Conservation (phyloP, 2,888 invertebrate genomes). For the Ceraclea dissimilis region DNA sequence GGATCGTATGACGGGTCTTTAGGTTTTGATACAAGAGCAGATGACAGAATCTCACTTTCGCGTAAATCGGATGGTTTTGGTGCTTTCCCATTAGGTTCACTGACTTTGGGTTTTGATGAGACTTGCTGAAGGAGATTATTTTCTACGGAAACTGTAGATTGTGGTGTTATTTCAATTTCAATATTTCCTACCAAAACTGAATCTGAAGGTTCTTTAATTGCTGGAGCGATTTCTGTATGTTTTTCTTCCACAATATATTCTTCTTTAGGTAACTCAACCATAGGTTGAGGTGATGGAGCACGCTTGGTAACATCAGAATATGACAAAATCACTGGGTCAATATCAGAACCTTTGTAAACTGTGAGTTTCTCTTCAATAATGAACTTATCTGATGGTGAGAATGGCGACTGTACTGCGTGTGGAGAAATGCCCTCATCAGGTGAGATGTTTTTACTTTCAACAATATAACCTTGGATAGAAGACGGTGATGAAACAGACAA, state of each 20-base stretch:
- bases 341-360: neutral
- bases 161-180: constrained; percentile 20
- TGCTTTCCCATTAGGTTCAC: neutral
- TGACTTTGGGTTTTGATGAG: too few relatives aligned
- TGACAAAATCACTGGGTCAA: constrained; percentile 22
- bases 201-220: neutral
- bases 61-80: constrained; percentile 9
- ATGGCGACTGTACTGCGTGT: constrained; percentile 39
- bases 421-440: constrained; percentile 46
- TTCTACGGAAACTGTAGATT: constrained; percentile 1
- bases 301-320: constrained; percentile 24
- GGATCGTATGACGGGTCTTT: neutral
- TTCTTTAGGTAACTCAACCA: constrained; percentile 3
- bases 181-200: constrained; percentile 19
- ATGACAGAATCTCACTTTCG: constrained; percentile 13
- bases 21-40: neutral
- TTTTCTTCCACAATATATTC: neutral
- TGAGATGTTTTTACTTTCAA: constrained; percentile 37
- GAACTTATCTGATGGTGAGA: constrained; percentile 36
- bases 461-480: constrained; percentile 39
- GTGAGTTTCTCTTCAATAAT: constrained; percentile 27
- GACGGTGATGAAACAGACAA: constrained; percentile 42
- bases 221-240: neutral
- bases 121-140: neutral
- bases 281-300: constrained; percentile 22